Percentiles rank a stretch among this genome's conserved stretches.
phyloP scores from a whole-genome alignment of 2,888 invertebrate genomes.

The Agriotes lineatus region DNA sequence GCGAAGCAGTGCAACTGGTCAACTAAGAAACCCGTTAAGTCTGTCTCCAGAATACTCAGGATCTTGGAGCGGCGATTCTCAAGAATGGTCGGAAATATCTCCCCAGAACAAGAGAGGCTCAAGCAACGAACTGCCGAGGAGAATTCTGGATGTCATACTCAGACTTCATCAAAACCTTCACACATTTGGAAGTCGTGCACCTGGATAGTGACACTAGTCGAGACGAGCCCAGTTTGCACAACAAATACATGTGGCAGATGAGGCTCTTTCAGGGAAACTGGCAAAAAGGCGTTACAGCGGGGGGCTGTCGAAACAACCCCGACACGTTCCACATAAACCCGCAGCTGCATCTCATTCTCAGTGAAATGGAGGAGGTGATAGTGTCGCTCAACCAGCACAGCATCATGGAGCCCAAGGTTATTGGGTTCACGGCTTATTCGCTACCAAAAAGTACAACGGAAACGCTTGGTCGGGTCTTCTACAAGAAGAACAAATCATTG shows the following conservation, averaged over 20 bases:
- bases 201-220: conserved; percentile 88
- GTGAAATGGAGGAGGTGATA: conserved; percentile 85
- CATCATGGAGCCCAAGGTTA: conserved; percentile 92
- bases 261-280: conserved; percentile 88
- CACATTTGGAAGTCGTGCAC: conserved; percentile 86
- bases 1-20: conserved; percentile 79
- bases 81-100: conserved; percentile 83
- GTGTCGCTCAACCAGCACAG: conserved; percentile 90
- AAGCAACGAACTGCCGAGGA: conserved; percentile 67
- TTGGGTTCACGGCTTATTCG: conserved; percentile 90
- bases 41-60: conserved; percentile 77
- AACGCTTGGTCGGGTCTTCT: conserved; percentile 83
- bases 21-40: conserved; percentile 77
- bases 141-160: conserved; percentile 81
- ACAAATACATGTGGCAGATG: conserved; percentile 89
- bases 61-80: conserved; percentile 77
- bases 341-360: conserved; percentile 83
- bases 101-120: conserved; percentile 80
- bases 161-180: conserved; percentile 86
- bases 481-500: conserved; percentile 87
- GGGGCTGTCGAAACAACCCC: conserved; percentile 90
- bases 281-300: conserved; percentile 89
- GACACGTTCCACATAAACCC: conserved; percentile 95
- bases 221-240: conserved; percentile 84
- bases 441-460: conserved; percentile 79